phyloP scores from a whole-genome alignment of 2,113 vertebrate genomes.

The Melanerpes aurifrons region DNA sequence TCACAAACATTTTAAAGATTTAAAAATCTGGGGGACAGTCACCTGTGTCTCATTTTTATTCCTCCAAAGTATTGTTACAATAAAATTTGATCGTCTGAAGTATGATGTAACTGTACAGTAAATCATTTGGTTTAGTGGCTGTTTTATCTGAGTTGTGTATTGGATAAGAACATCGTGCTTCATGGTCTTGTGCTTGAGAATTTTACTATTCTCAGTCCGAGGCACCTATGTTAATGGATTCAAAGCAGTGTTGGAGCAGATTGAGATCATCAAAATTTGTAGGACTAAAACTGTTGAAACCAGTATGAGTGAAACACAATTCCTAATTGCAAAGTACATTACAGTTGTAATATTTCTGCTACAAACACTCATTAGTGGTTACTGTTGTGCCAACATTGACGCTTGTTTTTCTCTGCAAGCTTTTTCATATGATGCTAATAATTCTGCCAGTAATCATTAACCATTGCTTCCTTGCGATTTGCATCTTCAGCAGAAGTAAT shows the following conservation, averaged over 20 bases:
- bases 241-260: background rate
- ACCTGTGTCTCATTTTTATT: background rate
- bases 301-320: background rate
- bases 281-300: background rate
- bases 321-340: background rate
- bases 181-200: background rate
- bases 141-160: background rate
- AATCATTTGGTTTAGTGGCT: background rate
- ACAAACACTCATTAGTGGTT: background rate
- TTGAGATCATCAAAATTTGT: background rate
- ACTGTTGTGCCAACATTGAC: background rate
- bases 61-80: background rate
- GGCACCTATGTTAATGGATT: background rate
- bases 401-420: background rate
- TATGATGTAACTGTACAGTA: background rate
- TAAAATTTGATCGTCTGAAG: background rate
- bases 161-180: background rate
- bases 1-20: background rate
- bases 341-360: background rate
- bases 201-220: background rate
- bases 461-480: background rate
- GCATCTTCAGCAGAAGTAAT: background rate
- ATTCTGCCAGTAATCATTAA: background rate
- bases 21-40: background rate
- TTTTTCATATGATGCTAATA: background rate